Conservation (phyloP, 2,888 invertebrate genomes). For the Buathra laborator region DNA sequence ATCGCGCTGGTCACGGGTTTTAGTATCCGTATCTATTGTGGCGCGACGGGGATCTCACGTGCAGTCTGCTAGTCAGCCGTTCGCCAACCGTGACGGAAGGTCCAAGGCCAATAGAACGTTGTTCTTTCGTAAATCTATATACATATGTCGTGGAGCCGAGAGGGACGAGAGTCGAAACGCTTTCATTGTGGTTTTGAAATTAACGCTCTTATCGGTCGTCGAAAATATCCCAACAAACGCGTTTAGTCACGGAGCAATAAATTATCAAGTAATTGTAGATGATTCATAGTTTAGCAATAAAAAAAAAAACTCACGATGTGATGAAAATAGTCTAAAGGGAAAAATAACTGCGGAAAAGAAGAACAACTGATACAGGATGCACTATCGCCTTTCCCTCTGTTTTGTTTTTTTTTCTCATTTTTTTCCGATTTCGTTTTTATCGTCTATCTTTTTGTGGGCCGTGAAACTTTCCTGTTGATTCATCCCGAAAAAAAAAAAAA, state of each 20-base stretch:
- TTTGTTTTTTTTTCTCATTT: background rate
- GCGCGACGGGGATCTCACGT: constrained; percentile 23
- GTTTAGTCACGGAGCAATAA: too few relatives aligned
- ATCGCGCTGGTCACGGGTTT: constrained; percentile 46
- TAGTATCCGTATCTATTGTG: constrained; percentile 33
- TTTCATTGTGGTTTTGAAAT: constrained; percentile 15
- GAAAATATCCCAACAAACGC: background rate
- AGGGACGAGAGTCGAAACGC: background rate
- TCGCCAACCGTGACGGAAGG: constrained; percentile 62
- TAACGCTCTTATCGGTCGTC: background rate
- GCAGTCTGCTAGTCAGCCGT: constrained; percentile 21
- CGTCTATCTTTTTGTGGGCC: background rate
- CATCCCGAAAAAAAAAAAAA: background rate
- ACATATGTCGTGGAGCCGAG: background rate
- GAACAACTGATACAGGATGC: background rate
- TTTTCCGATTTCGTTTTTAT: background rate
- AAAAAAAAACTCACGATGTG: background rate
- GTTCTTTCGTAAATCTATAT: constrained; percentile 55
- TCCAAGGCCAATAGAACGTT: constrained; percentile 66
- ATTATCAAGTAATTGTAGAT: background rate
- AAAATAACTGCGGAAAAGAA: background rate
- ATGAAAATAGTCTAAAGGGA: background rate
- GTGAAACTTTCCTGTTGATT: background rate
- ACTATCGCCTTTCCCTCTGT: background rate
- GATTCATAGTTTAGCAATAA: background rate